Percentiles rank a stretch among this genome's conserved stretches.
Evolutionary conservation across 35 echinoderm and acorn worm species (phyloP).

Genomic region (Apostichopus japonicus): DNA sequence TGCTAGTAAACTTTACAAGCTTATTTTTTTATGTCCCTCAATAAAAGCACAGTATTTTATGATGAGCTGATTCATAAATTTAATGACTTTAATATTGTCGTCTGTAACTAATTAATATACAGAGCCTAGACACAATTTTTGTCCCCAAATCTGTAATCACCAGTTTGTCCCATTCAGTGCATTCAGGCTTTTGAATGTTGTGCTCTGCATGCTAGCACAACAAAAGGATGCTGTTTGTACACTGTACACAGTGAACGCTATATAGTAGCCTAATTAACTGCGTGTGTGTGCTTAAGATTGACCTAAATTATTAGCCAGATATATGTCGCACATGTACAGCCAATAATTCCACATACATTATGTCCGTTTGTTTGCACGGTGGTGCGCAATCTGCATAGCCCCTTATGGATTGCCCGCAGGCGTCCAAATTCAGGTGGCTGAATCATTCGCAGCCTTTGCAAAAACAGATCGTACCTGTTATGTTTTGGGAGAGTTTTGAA

Average conservation of each 20-base stretch:
- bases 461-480: slow-evolving; percentile 49
- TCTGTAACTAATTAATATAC: too few species aligned
- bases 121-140: too few species aligned
- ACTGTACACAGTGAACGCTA: background rate
- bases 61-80: too few species aligned
- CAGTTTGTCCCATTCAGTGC: too few species aligned
- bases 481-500: slow-evolving; percentile 53
- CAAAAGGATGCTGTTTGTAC: background rate
- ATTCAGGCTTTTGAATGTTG: background rate
- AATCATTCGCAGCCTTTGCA: slow-evolving; percentile 24
- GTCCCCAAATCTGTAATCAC: too few species aligned
- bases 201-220: background rate
- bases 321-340: slow-evolving; percentile 23
- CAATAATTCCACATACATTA: slow-evolving; percentile 47
- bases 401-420: slow-evolving; percentile 33
- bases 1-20: too few species aligned
- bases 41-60: too few species aligned
- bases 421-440: slow-evolving; percentile 39
- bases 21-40: too few species aligned
- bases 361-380: slow-evolving; percentile 20
- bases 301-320: slow-evolving; percentile 48
- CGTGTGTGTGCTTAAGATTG: slow-evolving; percentile 49
- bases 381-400: slow-evolving; percentile 30
- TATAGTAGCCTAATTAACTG: slow-evolving; percentile 44
- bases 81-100: too few species aligned